Evolutionary conservation across 2,888 invertebrate species (phyloP), one percentile per base, ranked within the genome.

Genomic region (Chrysodeixis includens): DNA sequence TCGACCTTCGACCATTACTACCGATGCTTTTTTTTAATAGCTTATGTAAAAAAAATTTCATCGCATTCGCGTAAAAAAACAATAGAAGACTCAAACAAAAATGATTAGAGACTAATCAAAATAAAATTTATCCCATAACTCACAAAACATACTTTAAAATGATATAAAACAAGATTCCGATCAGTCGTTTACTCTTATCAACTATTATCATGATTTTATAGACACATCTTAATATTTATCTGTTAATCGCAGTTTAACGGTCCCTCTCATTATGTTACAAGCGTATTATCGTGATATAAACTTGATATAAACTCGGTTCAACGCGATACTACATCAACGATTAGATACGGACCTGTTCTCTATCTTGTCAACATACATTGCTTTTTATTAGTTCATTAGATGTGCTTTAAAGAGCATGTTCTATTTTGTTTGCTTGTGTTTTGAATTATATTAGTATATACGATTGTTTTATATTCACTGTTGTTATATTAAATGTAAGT

Each of bases 361-460:
- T 40, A 40, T n/a, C 40, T 40, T n/a, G 40, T n/a, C 6, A 40
- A 40, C 40, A 40, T 40, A 40, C 40, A 40, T 40, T 40, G n/a
- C 40, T n/a, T 40, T 40, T 40, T 40, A 40, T 40, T 40, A 40
- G 40, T 40, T 40, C n/a, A 40, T 40, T n/a, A n/a, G n/a, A 40
- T 40, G n/a, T 5, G 40, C 5, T 14, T 40, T n/a, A n/a, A 40
- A 40, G 40, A n/a, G 40, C 40, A 40, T 40, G 40, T 40, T n/a
- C n/a, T 40, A 5, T 40, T 40, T 1, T 10, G 40, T n/a, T 40
- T 5, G 6, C 1, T 40, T 40, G 14, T 40, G 40, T 40, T 40
- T 40, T 40, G 40, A 40, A 40, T 40, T n/a, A n/a, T 40, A 40
- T 40, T 40, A 40, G n/a, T n/a, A n/a, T n/a, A n/a, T n/a, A n/a